Conservation (phyloP, 2,888 invertebrate genomes). For the Melanargia galathea region DNA sequence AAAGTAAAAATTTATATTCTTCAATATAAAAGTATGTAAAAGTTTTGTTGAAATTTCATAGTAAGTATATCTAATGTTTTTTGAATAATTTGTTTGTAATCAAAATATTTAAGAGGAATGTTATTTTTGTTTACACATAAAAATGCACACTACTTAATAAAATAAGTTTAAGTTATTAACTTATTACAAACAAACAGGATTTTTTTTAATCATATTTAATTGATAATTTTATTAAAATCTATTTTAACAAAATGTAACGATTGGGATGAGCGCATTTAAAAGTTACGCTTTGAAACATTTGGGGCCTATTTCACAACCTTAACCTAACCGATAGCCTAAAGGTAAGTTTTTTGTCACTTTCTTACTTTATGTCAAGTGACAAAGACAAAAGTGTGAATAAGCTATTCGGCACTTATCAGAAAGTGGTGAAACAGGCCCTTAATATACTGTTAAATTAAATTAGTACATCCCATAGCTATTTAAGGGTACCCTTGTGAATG, state of each 20-base stretch:
- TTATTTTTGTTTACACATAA: background rate
- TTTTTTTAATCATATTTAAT: background rate
- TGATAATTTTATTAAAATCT: background rate
- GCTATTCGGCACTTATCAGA: too few relatives aligned
- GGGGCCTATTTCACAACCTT: too few relatives aligned
- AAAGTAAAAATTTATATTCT: background rate
- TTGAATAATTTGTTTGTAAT: background rate
- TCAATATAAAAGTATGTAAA: background rate
- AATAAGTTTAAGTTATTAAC: background rate
- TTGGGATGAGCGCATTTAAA: constrained; percentile 28
- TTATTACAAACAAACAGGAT: background rate
- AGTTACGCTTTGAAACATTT: constrained; percentile 28
- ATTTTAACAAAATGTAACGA: constrained; percentile 3
- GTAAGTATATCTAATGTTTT: background rate
- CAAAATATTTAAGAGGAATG: background rate
- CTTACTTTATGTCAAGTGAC: too few relatives aligned
- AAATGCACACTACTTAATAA: too few relatives aligned
- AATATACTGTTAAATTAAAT: constrained; percentile 20
- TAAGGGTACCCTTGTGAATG: constrained; percentile 13
- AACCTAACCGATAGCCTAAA: too few relatives aligned
- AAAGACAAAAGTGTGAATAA: too few relatives aligned
- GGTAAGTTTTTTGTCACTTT: too few relatives aligned
- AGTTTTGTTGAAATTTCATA: background rate
- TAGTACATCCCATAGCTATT: constrained; percentile 23
- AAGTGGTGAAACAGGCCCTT: too few relatives aligned